These are phyloP conservation scores for Epiblema foenella DNA, from an alignment of 2,888 invertebrate species.

Conservation along the genomic window DNA sequence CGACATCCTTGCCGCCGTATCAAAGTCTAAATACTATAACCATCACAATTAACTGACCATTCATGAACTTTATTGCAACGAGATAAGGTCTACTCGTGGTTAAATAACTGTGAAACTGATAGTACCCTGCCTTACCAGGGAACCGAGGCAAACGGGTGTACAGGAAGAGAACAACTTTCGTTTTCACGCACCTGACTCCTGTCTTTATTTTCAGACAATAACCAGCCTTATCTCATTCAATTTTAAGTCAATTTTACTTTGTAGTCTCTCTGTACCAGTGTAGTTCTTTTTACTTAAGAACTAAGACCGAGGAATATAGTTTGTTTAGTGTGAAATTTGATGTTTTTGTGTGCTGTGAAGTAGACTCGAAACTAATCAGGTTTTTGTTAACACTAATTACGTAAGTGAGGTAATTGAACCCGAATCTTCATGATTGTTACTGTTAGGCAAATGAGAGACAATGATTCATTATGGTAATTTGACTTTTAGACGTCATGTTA, in stretches of 20 bases:
- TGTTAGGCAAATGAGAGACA: slow-evolving; percentile 6
- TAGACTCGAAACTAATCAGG: slow-evolving; percentile 41
- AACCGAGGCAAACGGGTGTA: slow-evolving; percentile 74
- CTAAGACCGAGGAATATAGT: slow-evolving; percentile 16
- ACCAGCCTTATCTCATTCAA: slow-evolving; percentile 48
- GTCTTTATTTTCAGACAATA: slow-evolving; percentile 62
- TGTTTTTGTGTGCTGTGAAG: slow-evolving; percentile 32
- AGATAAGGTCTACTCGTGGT: no score
- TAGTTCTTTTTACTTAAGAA: slow-evolving; percentile 18
- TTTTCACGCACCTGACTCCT: slow-evolving; percentile 82
- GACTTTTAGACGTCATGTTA: slow-evolving; percentile 2
- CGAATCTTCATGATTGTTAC: slow-evolving; percentile 8
- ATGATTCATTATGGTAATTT: background rate
- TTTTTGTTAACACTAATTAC: slow-evolving; percentile 36
- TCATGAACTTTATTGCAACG: no score
- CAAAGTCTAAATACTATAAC: slow-evolving; percentile 52
- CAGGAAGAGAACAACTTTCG: slow-evolving; percentile 85
- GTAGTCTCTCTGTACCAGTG: background rate
- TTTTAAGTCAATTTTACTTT: slow-evolving; percentile 25
- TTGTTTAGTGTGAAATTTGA: slow-evolving; percentile 10
- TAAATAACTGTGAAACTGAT: slow-evolving; percentile 13
- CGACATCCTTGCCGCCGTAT: slow-evolving; percentile 52
- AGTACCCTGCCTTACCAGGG: slow-evolving; percentile 58
- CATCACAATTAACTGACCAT: no score
- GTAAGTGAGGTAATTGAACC: slow-evolving; percentile 39